A percentile compares a stretch with the other conserved stretches of the same genome.
phyloP scores from a whole-genome alignment of 92 coral and sea anemone species.

The Phenganax marumi region DNA sequence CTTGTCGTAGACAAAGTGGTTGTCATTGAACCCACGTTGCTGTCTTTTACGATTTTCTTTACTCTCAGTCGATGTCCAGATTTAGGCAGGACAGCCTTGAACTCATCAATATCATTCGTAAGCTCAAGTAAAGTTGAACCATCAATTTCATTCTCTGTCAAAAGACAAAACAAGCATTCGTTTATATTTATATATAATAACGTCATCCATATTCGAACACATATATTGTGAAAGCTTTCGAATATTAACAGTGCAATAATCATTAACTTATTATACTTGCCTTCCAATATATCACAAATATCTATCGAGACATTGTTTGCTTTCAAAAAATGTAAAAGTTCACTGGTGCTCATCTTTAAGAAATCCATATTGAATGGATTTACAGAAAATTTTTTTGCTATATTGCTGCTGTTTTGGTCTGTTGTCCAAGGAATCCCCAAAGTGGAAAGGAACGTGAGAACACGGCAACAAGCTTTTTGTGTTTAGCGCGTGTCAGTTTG shows the following conservation, averaged over 20 bases:
- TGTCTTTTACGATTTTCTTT: constrained; percentile 35
- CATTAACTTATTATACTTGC: constrained; percentile 4
- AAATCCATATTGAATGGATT: background rate
- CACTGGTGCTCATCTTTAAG: background rate
- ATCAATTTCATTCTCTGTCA: background rate
- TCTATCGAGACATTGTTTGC: background rate
- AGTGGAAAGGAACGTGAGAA: background rate
- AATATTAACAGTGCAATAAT: background rate
- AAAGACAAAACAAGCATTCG: background rate
- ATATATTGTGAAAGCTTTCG: background rate
- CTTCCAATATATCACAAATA: background rate
- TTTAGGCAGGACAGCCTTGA: background rate
- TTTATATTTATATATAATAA: background rate
- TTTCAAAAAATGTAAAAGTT: background rate
- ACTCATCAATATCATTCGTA: background rate
- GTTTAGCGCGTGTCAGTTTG: constrained; percentile 4
- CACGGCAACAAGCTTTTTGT: background rate
- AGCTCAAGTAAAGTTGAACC: background rate
- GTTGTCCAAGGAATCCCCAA: background rate
- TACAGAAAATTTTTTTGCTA: background rate
- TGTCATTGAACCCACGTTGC: no score
- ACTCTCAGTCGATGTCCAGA: constrained; percentile 35
- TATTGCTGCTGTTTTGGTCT: background rate
- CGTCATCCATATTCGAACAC: background rate
- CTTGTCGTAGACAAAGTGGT: background rate